Conservation (phyloP, 2,797 vertebrate species). For the Acanthis flammea region DNA sequence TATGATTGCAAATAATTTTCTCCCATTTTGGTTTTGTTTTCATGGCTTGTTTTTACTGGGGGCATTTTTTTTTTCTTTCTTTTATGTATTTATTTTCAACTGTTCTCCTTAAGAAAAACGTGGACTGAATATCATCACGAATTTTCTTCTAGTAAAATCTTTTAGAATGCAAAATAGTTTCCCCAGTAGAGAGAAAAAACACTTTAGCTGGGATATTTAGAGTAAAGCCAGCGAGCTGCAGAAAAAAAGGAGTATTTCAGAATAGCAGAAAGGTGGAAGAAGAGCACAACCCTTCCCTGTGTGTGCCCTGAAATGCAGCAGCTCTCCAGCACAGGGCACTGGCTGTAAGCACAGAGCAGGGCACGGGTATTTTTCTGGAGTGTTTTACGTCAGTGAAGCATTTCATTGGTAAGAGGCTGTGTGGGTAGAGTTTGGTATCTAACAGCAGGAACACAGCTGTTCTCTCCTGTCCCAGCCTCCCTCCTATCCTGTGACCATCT, state of each 20-base stretch:
- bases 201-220: not conserved
- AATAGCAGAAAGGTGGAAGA: not conserved
- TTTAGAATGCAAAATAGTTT: slow-evolving; percentile 9
- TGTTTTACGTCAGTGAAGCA: not conserved
- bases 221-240: not conserved
- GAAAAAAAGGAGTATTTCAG: not conserved
- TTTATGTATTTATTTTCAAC: slow-evolving; percentile 37
- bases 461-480: slow-evolving; percentile 30
- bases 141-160: slow-evolving; percentile 13
- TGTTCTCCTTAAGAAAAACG: not conserved
- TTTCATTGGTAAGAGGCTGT: slow-evolving; percentile 4
- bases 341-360: not conserved
- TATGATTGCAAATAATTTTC: slow-evolving; percentile 13
- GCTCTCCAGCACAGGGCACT: not conserved
- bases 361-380: not conserved
- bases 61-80: not conserved
- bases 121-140: not conserved
- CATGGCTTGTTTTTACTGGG: slow-evolving; percentile 21
- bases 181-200: not conserved
- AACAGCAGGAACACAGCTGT: slow-evolving; percentile 67
- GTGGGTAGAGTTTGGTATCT: slow-evolving; percentile 33
- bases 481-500: not conserved
- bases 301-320: not conserved
- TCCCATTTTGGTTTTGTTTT: slow-evolving; percentile 33
- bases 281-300: not conserved